Evolutionary conservation across 2,113 vertebrate species (phyloP).

Genomic region (Alectura lathami): DNA sequence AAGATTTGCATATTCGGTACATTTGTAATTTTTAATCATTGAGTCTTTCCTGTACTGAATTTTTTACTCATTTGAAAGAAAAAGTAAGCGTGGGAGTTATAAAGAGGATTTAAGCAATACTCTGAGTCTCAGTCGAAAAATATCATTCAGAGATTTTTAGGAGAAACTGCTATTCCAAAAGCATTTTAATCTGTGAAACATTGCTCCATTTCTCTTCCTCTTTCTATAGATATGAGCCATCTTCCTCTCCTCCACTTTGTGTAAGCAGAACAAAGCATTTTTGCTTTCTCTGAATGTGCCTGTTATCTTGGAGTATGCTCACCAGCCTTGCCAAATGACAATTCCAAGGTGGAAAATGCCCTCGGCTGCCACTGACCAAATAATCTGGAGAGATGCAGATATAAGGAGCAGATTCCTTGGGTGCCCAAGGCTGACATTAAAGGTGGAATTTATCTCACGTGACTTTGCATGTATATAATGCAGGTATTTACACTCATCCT

Average conservation of each 20-base stretch:
- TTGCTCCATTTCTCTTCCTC: neutral
- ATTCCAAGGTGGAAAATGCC: neutral
- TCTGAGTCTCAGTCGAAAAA: neutral
- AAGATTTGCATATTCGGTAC: constrained; percentile 18
- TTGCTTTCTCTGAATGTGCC: neutral
- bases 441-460: neutral
- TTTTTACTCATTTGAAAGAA: constrained; percentile 30
- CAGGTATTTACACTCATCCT: fast-evolving
- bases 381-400: neutral
- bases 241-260: neutral
- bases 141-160: neutral
- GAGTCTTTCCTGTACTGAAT: constrained; percentile 10
- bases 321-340: neutral
- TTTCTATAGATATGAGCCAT: neutral
- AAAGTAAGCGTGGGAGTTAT: neutral
- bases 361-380: neutral
- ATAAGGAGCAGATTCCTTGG: neutral
- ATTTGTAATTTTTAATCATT: constrained; percentile 51
- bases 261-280: neutral
- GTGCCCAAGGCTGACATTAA: neutral
- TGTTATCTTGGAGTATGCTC: neutral
- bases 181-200: neutral
- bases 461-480: neutral
- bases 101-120: neutral
- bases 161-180: constrained; percentile 36